Base-by-base conservation (phyloP, 2,797 vertebrate species). In the Rachycentron canadum region DNA sequence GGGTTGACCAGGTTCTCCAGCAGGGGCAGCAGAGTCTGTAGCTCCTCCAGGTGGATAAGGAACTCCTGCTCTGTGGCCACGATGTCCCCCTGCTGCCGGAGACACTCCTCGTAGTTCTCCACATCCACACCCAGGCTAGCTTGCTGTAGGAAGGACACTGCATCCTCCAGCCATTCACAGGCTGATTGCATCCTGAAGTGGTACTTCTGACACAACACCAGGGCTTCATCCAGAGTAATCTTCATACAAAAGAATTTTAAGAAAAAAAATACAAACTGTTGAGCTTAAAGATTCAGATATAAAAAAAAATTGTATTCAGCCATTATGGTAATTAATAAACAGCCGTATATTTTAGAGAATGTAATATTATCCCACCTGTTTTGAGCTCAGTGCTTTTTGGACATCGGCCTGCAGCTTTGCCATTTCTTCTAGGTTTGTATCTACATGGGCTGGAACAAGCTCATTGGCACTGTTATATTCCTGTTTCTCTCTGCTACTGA, bases 131-230 rank as follows among this genome's bases (percentile, higher is more conserved):
- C 98, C 0, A 95, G 94, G 86, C 94, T 95, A 6, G 95, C 93
- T 86, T 97, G 95, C 76, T 97, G 96, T 30, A 99, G 90, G 89
- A 97, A 96, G 69, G 96, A 96, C 43, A 97, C 96, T 0, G 97
- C 96, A 23, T 99, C 98, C 86, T 99, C 97, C 66, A 99, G 94
- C 98, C 98, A 99, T 65, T 97, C 96, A 16, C 94, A 96, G 64
- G 96, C 96, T 8, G 94, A 93, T 87, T 99, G 97, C 88, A 95
- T 95, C 81, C 97, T 93, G 76, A 97, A 97, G 82, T 97, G 98
- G 86, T 97, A 98, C 83, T 95, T 96, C 91, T 98, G 97, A 84
- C 97, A 97, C 47, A 97, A 88, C 23, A 89, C 90, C 55, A 97
- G 94, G 2, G 96, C 92, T 71, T 98, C 96, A 69, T 96, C 96